These are phyloP conservation scores for Embiotoca jacksoni DNA, from an alignment of 2,113 vertebrate genomes.

Conservation along the genomic window DNA sequence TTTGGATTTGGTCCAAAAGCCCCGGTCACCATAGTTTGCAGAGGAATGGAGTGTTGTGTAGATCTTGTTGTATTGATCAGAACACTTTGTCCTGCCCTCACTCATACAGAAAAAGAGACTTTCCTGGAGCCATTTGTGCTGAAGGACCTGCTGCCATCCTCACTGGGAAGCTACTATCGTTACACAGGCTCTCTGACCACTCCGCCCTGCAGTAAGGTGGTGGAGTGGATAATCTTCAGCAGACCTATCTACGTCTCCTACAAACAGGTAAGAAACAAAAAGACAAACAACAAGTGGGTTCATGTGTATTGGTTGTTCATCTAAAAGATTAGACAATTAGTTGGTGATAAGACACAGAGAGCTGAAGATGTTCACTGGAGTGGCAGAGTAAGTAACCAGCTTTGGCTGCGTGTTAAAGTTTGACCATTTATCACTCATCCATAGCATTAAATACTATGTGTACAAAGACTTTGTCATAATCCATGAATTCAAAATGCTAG, in stretches of 20 bases:
- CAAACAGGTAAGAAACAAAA: constrained; percentile 88
- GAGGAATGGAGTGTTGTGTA: constrained; percentile 21
- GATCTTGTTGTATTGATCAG: constrained; percentile 36
- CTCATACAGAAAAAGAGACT: constrained; percentile 93
- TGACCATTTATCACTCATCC: too few species aligned
- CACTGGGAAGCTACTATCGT: constrained; percentile 93
- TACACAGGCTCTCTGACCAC: constrained; percentile 96
- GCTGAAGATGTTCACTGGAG: too few species aligned
- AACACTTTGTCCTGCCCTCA: constrained; percentile 32
- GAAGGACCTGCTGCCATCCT: constrained; percentile 91
- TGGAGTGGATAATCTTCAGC: constrained; percentile 96
- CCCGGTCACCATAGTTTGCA: neutral
- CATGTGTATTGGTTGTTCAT: too few species aligned
- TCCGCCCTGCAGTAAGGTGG: constrained; percentile 94
- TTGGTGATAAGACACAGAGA: too few species aligned
- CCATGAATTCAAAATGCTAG: too few species aligned
- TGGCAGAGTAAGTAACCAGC: too few species aligned
- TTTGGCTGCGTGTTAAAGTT: too few species aligned
- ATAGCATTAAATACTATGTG: too few species aligned
- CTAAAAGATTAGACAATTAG: too few species aligned
- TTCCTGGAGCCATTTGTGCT: constrained; percentile 96
- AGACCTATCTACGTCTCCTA: constrained; percentile 93
- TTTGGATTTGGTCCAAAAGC: constrained; percentile 28
- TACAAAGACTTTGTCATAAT: too few species aligned
- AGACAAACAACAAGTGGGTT: neutral